Evolutionary conservation across 2,797 vertebrate species (phyloP), one percentile per base, ranked within the genome.

Genomic region (Pygocentrus nattereri): DNA sequence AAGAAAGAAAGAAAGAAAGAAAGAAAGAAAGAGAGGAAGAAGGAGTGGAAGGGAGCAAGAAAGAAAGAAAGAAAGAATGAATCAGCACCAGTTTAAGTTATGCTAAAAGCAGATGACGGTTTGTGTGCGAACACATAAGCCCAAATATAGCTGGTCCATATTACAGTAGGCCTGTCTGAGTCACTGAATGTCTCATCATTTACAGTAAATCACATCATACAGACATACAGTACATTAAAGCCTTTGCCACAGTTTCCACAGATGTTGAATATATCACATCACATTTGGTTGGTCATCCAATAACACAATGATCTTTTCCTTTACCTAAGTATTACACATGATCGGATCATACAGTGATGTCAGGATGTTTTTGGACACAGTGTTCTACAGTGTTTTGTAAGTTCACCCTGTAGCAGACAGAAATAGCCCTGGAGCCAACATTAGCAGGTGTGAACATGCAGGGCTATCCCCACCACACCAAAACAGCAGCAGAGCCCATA

Each of bases 361-460:
- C 13, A 67, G 25, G 67, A 78, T 31, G 21, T 50, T 80, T 67
- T 69, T 74, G 61, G 73, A 80, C 76, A 62, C 19, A 56, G 47
- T 77, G 75, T 81, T 44, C 59, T 19, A 52, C 6, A 16, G 21
- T 70, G 13, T 65, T 58, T 21, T 41, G 34, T 16, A 64, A 85
- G 72, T 76, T 79, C 74, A 82, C 49, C 59, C 56, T 81, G 81
- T 65, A 81, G 41, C 82, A 78, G 74, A 47, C 65, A 75, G 78
- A 85, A 85, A 85, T 82, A 82, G 73, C 74, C 68, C 41, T 58
- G 56, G 58, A 67, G 86, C 81, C 80, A 70, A 84, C 70, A 84
- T 85, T 80, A 85, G 84, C 80, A 84, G 59, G 62, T 82, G 74
- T 84, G 65, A 85, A 78, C 79, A 82, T 41, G 82, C 80, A 68